Conservation (phyloP, 2,113 vertebrate genomes). For the Caretta caretta region DNA sequence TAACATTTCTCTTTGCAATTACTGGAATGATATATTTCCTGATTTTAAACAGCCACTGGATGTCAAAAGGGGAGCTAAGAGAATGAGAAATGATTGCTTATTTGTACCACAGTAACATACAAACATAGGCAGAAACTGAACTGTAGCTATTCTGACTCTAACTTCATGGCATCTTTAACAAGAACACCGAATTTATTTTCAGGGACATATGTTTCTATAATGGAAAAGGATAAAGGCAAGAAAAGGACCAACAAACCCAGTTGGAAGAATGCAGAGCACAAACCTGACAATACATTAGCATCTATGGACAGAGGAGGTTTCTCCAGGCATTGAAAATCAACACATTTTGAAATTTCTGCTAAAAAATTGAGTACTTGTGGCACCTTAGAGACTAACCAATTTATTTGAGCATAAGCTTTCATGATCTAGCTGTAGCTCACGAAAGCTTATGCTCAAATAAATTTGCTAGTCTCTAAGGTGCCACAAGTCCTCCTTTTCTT, state of each 20-base stretch:
- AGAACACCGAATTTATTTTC: neutral
- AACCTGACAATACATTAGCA: neutral
- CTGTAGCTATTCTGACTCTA: neutral
- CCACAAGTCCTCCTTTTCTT: too few species aligned
- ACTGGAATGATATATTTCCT: neutral
- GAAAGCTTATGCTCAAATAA: too few species aligned
- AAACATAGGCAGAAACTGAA: neutral
- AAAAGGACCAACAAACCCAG: neutral
- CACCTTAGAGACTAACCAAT: too few species aligned
- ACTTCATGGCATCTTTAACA: neutral
- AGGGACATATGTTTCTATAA: neutral
- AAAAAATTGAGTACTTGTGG: neutral
- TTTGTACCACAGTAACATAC: neutral
- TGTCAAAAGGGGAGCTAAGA: neutral
- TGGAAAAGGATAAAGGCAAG: fast-evolving
- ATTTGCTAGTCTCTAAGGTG: too few species aligned
- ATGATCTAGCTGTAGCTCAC: too few species aligned
- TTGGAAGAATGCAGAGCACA: neutral
- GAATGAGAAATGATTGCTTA: neutral
- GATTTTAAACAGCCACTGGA: neutral
- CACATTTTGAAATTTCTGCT: neutral
- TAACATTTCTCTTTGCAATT: neutral
- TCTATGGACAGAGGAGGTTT: neutral
- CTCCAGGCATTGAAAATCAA: neutral
- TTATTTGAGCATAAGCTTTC: too few species aligned